Percentiles rank a stretch among this genome's conserved stretches.
These are phyloP conservation scores for Neomonachus schauinslandi DNA, from an alignment of 2,113 vertebrate species.

Conservation along the genomic window DNA sequence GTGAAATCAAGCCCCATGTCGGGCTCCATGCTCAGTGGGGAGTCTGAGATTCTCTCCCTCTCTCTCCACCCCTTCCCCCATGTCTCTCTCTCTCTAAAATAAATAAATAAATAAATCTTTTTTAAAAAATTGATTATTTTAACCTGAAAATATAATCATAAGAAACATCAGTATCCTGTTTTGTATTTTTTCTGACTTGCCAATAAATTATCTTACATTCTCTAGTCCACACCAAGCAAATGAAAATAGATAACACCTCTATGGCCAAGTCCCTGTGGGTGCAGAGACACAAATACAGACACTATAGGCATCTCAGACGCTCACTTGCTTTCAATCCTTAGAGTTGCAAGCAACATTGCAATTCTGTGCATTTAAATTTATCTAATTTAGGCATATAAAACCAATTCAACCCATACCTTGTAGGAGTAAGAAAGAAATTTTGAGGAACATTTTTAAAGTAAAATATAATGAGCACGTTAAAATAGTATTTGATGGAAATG, in stretches of 20 bases:
- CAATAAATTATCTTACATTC: neutral
- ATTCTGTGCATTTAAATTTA: neutral
- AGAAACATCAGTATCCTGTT: neutral
- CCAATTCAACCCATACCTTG: neutral
- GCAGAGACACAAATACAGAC: neutral
- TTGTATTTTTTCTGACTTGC: neutral
- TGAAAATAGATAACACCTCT: neutral
- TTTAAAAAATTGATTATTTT: neutral
- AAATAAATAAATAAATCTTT: too few relatives aligned
- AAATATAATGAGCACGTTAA: neutral
- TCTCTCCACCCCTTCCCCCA: neutral
- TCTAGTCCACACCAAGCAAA: neutral
- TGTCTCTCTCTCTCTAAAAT: neutral
- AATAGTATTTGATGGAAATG: neutral
- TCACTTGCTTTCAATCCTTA: neutral
- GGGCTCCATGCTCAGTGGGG: neutral
- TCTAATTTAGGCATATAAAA: neutral
- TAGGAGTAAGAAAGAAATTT: neutral
- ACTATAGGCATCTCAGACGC: neutral
- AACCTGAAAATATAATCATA: neutral
- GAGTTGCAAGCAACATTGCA: neutral
- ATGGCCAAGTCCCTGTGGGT: neutral
- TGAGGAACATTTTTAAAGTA: neutral
- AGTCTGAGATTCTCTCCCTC: neutral
- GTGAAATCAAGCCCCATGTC: neutral